Evolutionary conservation across 92 coral and sea anemone species (phyloP).

Genomic region (Zoanthus gigantus): DNA sequence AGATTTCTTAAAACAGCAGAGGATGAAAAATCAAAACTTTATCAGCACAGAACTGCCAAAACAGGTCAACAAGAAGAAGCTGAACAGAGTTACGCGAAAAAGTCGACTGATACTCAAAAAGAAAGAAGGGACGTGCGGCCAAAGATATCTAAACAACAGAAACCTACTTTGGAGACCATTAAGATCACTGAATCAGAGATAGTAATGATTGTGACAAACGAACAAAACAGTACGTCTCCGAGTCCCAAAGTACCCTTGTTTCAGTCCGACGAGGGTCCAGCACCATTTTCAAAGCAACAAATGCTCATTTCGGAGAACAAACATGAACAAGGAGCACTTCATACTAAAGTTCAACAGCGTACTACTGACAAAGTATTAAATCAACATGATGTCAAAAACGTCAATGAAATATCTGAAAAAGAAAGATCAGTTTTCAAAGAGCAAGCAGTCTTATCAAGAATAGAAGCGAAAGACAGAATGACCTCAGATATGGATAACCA

Average conservation of each 20-base stretch:
- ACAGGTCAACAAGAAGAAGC: background rate
- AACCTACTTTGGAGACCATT: slow-evolving; percentile 20
- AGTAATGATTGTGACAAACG: slow-evolving; percentile 38
- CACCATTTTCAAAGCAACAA: background rate
- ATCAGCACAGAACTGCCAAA: background rate
- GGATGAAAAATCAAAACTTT: background rate
- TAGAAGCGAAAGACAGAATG: background rate
- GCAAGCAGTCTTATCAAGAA: background rate
- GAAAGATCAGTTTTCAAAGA: background rate
- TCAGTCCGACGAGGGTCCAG: background rate
- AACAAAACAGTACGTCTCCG: slow-evolving; percentile 24
- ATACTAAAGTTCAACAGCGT: background rate
- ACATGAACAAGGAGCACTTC: background rate
- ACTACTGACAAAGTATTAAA: background rate
- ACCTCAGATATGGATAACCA: background rate
- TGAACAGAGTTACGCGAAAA: slow-evolving; percentile 14
- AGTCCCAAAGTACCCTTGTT: background rate
- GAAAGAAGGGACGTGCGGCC: slow-evolving; percentile 6
- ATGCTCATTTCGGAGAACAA: background rate
- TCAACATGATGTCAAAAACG: background rate
- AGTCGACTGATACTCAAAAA: background rate
- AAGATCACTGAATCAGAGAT: slow-evolving; percentile 37
- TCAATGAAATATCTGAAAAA: background rate
- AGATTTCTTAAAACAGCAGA: background rate
- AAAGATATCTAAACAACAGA: background rate